Percentiles rank a stretch among this genome's conserved stretches.
phyloP scores from a whole-genome alignment of 2,797 vertebrate genomes.

The Paratrypauchen microcephalus region DNA sequence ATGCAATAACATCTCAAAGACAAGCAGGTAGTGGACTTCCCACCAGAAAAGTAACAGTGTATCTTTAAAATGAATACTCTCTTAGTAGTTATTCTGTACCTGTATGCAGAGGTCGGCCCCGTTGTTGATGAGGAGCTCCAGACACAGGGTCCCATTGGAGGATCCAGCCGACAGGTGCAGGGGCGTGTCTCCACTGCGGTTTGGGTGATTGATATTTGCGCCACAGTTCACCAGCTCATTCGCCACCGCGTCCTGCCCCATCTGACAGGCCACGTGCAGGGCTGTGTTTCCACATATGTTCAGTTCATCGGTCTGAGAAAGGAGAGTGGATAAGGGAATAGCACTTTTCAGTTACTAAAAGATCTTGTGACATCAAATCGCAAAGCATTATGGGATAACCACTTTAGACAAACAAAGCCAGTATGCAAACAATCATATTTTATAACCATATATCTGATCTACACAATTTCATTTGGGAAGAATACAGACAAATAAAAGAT shows the following conservation, averaged over 20 bases:
- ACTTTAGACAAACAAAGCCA: no score
- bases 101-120: constrained; percentile 92
- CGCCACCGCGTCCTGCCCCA: constrained; percentile 89
- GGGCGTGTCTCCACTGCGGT: constrained; percentile 86
- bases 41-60: no score
- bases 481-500: no score
- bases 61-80: no score
- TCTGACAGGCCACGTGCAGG: constrained; percentile 94
- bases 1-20: no score
- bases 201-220: constrained; percentile 91
- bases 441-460: no score
- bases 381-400: no score
- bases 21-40: no score
- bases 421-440: no score
- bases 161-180: constrained; percentile 93
- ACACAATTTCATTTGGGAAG: no score
- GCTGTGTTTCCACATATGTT: constrained; percentile 91
- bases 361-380: no score
- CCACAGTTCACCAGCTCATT: constrained; percentile 91
- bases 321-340: not conserved
- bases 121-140: constrained; percentile 94
- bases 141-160: constrained; percentile 89
- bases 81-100: constrained; percentile 63
- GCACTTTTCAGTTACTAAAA: no score
- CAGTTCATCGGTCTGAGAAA: constrained; percentile 85